phyloP scores from a whole-genome alignment of 2,888 invertebrate species.

The Megaustenia siamemsis region DNA sequence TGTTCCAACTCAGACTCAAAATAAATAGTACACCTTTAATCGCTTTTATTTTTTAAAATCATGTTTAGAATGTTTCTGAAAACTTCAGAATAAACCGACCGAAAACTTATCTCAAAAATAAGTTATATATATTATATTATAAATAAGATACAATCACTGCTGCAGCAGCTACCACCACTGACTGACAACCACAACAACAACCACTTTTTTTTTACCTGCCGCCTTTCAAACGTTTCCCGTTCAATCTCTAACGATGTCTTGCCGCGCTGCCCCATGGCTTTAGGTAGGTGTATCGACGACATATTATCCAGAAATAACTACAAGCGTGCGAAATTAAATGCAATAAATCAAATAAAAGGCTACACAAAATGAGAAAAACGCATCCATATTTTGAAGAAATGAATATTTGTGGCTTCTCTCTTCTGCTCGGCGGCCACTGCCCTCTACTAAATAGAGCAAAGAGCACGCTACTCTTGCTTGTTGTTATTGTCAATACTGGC shows the following conservation, averaged over 20 bases:
- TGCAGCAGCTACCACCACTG: too few species aligned
- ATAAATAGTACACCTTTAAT: too few species aligned
- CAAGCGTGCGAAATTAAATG: neutral
- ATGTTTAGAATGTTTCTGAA: too few species aligned
- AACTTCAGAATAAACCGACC: too few species aligned
- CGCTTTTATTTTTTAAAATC: too few species aligned
- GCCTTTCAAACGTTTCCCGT: conserved; percentile 89
- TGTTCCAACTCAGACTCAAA: too few species aligned
- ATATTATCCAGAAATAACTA: conserved; percentile 56
- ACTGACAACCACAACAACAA: too few species aligned
- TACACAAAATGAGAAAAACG: conserved; percentile 5
- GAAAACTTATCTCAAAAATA: too few species aligned
- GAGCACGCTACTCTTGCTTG: conserved; percentile 35
- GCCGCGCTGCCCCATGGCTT: conserved; percentile 73
- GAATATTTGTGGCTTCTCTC: conserved; percentile 15
- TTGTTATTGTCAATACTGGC: too few species aligned
- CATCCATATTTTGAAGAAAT: conserved; percentile 3
- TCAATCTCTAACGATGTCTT: conserved; percentile 81
- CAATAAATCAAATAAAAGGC: neutral
- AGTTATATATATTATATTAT: too few species aligned
- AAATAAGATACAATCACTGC: too few species aligned
- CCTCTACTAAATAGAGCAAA: conserved; percentile 39
- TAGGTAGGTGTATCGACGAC: conserved; percentile 74
- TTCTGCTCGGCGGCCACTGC: conserved; percentile 37
- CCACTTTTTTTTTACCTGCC: conserved; percentile 76